Percentiles rank a stretch among this genome's conserved stretches.
These are phyloP conservation scores for Sesamia nonagrioides DNA, from an alignment of 1,140 invertebrate species.

Conservation along the genomic window DNA sequence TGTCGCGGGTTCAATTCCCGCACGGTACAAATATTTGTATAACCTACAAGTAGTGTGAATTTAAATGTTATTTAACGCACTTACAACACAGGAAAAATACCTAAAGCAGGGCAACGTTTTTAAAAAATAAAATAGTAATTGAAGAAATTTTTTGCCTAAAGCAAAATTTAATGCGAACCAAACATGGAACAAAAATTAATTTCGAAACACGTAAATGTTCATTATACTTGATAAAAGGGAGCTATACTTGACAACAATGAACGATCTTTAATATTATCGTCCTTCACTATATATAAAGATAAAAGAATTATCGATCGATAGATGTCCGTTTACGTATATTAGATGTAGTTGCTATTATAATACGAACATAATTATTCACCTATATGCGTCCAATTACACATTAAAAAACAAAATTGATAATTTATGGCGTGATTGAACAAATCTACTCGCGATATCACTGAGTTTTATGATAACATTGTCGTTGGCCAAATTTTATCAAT, in stretches of 20 bases:
- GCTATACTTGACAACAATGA: constrained; percentile 27
- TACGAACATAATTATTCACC: constrained; percentile 21
- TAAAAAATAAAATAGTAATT: too few relatives aligned
- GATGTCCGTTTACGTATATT: neutral
- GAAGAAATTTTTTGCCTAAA: too few relatives aligned
- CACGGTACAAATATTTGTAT: too few relatives aligned
- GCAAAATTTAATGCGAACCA: too few relatives aligned
- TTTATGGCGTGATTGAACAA: constrained; percentile 31
- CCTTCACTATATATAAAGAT: neutral
- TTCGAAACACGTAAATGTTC: constrained; percentile 7
- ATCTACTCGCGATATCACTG: constrained; percentile 44
- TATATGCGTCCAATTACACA: constrained; percentile 15
- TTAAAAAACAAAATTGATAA: constrained; percentile 27
- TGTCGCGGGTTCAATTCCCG: too few relatives aligned
- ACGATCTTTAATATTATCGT: constrained; percentile 32
- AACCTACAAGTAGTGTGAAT: too few relatives aligned
- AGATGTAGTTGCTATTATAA: neutral
- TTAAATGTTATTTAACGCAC: too few relatives aligned
- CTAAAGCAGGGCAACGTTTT: too few relatives aligned
- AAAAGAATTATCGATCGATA: constrained; percentile 18
- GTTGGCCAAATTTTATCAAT: constrained; percentile 47
- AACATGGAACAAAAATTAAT: constrained; percentile 1
- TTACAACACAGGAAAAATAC: too few relatives aligned
- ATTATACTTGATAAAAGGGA: constrained; percentile 28
- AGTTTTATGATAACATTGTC: constrained; percentile 57